Evolutionary conservation across 2,888 invertebrate genomes (phyloP).

Genomic region (Hydrotaea diabolus): DNA sequence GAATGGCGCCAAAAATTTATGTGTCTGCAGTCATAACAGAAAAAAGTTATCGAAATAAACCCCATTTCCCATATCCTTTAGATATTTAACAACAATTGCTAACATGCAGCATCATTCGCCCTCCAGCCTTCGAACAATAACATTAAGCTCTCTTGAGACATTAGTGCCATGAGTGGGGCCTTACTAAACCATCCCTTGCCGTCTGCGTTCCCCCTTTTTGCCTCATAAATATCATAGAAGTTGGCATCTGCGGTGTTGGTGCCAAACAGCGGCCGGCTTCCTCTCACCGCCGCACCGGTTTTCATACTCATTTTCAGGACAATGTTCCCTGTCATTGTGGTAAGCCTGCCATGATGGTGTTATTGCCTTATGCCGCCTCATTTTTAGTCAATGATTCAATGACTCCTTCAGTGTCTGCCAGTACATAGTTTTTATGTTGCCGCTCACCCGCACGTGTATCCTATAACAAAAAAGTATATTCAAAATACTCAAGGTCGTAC

Average conservation of each 20-base stretch:
- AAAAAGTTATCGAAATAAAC: too few relatives aligned
- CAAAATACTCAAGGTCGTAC: slow-evolving; percentile 65
- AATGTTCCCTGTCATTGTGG: too few relatives aligned
- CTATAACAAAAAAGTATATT: slow-evolving; percentile 45
- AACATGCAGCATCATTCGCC: too few relatives aligned
- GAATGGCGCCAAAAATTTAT: slow-evolving; percentile 45
- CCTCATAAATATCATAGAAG: background rate
- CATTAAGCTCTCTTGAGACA: slow-evolving; percentile 43
- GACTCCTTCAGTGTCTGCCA: slow-evolving; percentile 12
- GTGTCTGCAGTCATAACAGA: slow-evolving; percentile 11
- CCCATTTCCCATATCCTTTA: too few relatives aligned
- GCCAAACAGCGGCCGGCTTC: background rate
- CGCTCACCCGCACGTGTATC: slow-evolving; percentile 60
- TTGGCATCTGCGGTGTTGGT: slow-evolving; percentile 4
- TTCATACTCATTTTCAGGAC: slow-evolving; percentile 4
- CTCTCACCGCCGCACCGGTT: background rate
- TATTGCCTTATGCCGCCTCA: slow-evolving; percentile 1
- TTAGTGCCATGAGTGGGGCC: background rate
- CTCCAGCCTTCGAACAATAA: too few relatives aligned
- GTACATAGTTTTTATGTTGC: background rate
- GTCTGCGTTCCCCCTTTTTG: too few relatives aligned
- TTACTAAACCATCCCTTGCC: background rate
- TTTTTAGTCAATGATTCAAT: background rate
- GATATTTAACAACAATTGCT: too few relatives aligned
- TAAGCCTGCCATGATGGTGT: slow-evolving; percentile 3